Percentiles rank a stretch among this genome's conserved stretches.
Evolutionary conservation across 37 sponge, comb jelly and placozoan genomes (phyloP).

Genomic region (Ianthella basta): DNA sequence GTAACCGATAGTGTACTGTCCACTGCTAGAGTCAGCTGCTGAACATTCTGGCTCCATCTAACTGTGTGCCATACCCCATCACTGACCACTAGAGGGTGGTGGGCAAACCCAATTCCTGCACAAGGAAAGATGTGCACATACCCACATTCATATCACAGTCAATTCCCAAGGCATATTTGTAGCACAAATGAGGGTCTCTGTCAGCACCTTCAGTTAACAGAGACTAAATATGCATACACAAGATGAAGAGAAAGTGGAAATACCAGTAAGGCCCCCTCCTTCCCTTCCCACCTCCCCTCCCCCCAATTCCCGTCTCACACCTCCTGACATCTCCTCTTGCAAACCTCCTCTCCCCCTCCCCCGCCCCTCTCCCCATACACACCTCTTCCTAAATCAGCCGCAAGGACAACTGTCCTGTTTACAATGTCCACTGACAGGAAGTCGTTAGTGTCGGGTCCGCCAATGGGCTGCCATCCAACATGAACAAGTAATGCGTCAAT

Average conservation of each 20-base stretch:
- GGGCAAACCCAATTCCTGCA: slow-evolving; percentile 5
- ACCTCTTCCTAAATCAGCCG: slow-evolving; percentile 10
- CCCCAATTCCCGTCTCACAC: background rate
- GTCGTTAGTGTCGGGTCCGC: slow-evolving; percentile 2
- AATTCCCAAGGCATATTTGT: background rate
- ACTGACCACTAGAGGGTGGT: background rate
- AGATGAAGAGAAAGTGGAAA: too few species aligned
- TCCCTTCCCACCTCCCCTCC: too few species aligned
- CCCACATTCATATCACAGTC: too few species aligned
- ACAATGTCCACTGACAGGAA: slow-evolving; percentile 11
- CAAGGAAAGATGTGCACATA: too few species aligned
- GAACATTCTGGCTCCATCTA: background rate
- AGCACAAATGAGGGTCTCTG: too few species aligned
- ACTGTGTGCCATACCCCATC: slow-evolving; percentile 23
- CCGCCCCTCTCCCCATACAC: slow-evolving; percentile 2
- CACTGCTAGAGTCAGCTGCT: background rate
- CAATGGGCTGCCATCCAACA: slow-evolving; percentile 20
- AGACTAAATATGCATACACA: too few species aligned
- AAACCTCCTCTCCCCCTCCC: background rate
- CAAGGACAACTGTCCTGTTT: background rate
- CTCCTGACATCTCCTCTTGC: background rate
- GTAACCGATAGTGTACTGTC: background rate
- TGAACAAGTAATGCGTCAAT: slow-evolving; percentile 15
- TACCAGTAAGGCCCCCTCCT: too few species aligned
- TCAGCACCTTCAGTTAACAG: too few species aligned